Percentiles rank a stretch among this genome's conserved stretches.
These are phyloP conservation scores for Drosophila persimilis DNA, from an alignment of 1,140 invertebrate species.

Conservation along the genomic window DNA sequence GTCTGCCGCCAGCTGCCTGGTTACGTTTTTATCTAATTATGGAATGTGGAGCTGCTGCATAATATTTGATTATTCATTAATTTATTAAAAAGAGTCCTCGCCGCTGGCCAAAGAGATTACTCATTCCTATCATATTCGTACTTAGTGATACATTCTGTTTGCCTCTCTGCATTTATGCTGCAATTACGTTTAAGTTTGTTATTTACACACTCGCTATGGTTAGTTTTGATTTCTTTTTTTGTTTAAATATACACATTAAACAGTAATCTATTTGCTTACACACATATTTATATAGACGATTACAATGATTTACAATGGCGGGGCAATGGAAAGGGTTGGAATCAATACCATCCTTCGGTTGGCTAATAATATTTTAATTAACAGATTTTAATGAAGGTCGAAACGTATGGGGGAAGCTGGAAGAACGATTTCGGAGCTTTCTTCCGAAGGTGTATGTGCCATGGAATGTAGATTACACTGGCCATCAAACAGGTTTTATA, in stretches of 20 bases:
- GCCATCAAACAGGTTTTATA: background rate
- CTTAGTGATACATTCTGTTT: conserved; percentile 23
- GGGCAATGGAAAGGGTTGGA: background rate
- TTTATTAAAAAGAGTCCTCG: conserved; percentile 54
- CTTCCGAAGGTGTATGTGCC: too few relatives aligned
- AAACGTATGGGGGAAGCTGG: conserved; percentile 2
- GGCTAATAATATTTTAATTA: conserved; percentile 32
- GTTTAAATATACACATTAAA: conserved; percentile 70
- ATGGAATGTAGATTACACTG: background rate
- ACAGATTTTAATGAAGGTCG: conserved; percentile 22
- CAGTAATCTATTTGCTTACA: conserved; percentile 54
- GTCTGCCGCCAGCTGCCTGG: conserved; percentile 24
- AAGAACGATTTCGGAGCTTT: background rate
- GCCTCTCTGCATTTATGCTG: conserved; percentile 8
- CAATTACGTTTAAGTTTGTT: conserved; percentile 55
- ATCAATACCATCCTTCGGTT: background rate
- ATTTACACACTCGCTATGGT: conserved; percentile 63
- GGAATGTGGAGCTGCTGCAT: conserved; percentile 41
- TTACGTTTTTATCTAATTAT: conserved; percentile 71
- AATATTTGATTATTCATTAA: conserved; percentile 58
- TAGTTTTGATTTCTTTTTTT: conserved; percentile 43
- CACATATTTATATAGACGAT: conserved; percentile 19
- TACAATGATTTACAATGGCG: conserved; percentile 39
- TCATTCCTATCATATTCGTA: conserved; percentile 12
- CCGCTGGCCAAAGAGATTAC: conserved; percentile 40